Evolutionary conservation across 2,113 vertebrate species (phyloP), one percentile per base, ranked within the genome.

Genomic region (Tinamus guttatus): DNA sequence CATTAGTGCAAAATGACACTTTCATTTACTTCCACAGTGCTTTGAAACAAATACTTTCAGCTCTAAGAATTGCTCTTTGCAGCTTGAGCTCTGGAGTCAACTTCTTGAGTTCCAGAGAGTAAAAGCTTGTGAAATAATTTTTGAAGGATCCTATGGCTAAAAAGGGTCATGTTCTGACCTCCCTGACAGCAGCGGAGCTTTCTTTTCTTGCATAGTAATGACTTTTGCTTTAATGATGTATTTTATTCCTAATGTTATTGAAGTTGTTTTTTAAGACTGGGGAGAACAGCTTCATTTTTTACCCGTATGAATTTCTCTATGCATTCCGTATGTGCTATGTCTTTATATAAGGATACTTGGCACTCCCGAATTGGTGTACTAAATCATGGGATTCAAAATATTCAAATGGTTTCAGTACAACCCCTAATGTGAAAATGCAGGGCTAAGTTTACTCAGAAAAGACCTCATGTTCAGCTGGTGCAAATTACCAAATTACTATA

Each of bases 1-100:
- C 97, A 96, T 98, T 98, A 98, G 98, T 40, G 84, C 98, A 98
- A 98, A 98, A 96, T 98, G 98, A 99, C 99, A 97, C 97, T 95
- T 98, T 91, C 98, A 96, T 97, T 98, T 98, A 98, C 97, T 96
- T 97, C 97, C 96, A 96, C 97, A 94, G 83, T 86, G 86, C 97
- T 98, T 97, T 98, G 97, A 98, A 98, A 98, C 96, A 97, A 98
- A 95, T 95, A 96, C 97, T 98, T 97, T 96, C 95, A 97, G 98
- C 98, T 97, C 95, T 85, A 97, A 97, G 91, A 98, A 97, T 97
- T 98, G 96, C 90, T 94, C 97, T 98, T 95, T 97, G 96, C 96
- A 96, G 96, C 94, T 95, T 95, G 96, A 93, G 83, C 90, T 96
- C 80, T 88, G 90, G 67, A 97, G 84, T 94, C 87, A 95, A 85